Conservation (phyloP, 2,113 vertebrate genomes). For the Hucho hucho region DNA sequence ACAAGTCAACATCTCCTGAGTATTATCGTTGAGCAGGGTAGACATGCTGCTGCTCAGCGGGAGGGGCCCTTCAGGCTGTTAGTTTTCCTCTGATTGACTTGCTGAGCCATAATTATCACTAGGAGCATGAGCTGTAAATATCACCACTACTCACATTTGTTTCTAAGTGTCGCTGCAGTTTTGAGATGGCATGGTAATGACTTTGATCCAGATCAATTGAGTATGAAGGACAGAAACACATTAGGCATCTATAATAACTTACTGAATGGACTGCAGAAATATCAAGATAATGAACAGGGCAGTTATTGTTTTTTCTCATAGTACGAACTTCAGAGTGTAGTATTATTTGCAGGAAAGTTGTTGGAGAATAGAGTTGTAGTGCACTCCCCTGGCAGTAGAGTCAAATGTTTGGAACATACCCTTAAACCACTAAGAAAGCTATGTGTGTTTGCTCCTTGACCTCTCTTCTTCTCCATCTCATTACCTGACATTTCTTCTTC, state of each 20-base stretch:
- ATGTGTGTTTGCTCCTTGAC: not conserved
- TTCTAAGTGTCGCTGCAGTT: conserved; percentile 26
- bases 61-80: conserved; percentile 47
- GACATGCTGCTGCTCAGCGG: conserved; percentile 32
- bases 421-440: conserved; percentile 4
- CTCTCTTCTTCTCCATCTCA: not conserved
- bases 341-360: not conserved
- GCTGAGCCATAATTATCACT: conserved; percentile 49
- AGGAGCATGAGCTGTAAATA: conserved; percentile 42
- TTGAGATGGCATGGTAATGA: not conserved
- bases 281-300: not conserved
- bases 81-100: conserved; percentile 61
- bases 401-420: not conserved
- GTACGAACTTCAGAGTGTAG: not conserved
- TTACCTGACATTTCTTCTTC: conserved; percentile 5
- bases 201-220: not conserved
- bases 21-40: conserved; percentile 33
- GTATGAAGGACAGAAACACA: not conserved
- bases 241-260: not conserved
- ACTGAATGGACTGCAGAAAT: not conserved
- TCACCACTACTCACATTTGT: conserved; percentile 26
- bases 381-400: not conserved
- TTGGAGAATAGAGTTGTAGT: not conserved
- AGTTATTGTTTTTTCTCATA: not conserved
- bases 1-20: conserved; percentile 47